Percentiles rank a stretch among this genome's conserved stretches.
phyloP scores from a whole-genome alignment of 2,888 invertebrate genomes.

The Iphiclides podalirius region DNA sequence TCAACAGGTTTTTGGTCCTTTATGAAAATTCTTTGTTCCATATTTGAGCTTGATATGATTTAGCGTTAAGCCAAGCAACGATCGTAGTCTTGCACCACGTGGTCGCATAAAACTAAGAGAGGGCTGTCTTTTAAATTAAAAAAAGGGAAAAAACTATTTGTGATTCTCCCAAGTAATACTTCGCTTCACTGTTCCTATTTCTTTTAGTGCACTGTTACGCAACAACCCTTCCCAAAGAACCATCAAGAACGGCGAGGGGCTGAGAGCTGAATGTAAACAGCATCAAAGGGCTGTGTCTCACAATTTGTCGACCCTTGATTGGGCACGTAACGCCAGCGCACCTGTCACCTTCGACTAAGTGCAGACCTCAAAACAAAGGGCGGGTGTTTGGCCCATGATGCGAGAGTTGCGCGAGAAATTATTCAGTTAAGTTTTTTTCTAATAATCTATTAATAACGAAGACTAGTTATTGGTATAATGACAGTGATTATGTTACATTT shows the following conservation, averaged over 20 bases:
- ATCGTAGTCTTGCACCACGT: too few species aligned
- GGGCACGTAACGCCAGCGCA: conserved; percentile 54
- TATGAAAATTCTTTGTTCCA: too few species aligned
- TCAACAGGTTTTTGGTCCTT: too few species aligned
- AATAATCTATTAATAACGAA: too few species aligned
- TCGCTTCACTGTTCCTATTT: neutral
- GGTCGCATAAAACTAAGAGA: too few species aligned
- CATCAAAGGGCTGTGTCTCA: conserved; percentile 62
- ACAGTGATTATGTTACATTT: too few species aligned
- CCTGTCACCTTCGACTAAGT: conserved; percentile 64
- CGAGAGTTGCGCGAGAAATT: conserved; percentile 2
- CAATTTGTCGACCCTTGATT: conserved; percentile 68
- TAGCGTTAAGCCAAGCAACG: too few species aligned
- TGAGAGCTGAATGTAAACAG: conserved; percentile 51
- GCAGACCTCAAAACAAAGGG: conserved; percentile 65
- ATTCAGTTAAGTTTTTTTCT: too few species aligned
- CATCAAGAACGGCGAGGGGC: conserved; percentile 34
- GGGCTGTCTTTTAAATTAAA: too few species aligned
- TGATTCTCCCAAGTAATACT: neutral
- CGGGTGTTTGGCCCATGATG: conserved; percentile 32
- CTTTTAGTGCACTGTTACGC: conserved; percentile 5
- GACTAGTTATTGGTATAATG: too few species aligned
- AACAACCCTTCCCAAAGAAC: conserved; percentile 21
- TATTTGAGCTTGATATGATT: too few species aligned
- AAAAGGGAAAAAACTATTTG: neutral